These are phyloP conservation scores for Harlomillsia oculata DNA, from an alignment of 1,140 invertebrate genomes.

Conservation along the genomic window DNA sequence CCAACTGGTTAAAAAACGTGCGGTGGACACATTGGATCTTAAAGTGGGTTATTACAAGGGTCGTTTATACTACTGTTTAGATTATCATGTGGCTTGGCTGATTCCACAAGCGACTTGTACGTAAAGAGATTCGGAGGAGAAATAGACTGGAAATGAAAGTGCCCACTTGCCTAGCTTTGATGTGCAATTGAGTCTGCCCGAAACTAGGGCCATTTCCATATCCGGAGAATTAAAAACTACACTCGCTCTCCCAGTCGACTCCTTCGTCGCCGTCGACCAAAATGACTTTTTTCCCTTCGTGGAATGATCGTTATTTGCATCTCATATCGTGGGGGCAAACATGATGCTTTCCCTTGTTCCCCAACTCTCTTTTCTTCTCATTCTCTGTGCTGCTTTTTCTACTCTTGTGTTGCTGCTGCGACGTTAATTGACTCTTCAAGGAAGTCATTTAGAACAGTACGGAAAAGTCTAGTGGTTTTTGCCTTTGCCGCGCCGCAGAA, in stretches of 20 bases:
- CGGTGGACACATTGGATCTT: too few relatives aligned
- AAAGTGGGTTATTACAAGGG: too few relatives aligned
- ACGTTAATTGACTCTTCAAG: conserved; percentile 9
- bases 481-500: too few relatives aligned
- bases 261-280: neutral
- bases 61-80: too few relatives aligned
- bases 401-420: neutral
- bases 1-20: too few relatives aligned
- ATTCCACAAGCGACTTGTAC: conserved; percentile 1
- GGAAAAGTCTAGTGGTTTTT: too few relatives aligned
- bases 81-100: too few relatives aligned
- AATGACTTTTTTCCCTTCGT: neutral
- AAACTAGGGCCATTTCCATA: conserved; percentile 25
- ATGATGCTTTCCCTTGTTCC: too few relatives aligned
- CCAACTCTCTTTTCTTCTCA: neutral
- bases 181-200: conserved; percentile 23
- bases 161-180: conserved; percentile 16
- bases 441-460: conserved; percentile 15
- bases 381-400: neutral
- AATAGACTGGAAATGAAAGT: conserved; percentile 12
- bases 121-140: conserved; percentile 11
- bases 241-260: conserved; percentile 10
- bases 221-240: conserved; percentile 31
- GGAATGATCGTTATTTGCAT: neutral
- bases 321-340: neutral